A percentile compares a stretch with the other conserved stretches of the same genome.
Evolutionary conservation across 2,113 vertebrate genomes (phyloP).

Genomic region (Cariama cristata): DNA sequence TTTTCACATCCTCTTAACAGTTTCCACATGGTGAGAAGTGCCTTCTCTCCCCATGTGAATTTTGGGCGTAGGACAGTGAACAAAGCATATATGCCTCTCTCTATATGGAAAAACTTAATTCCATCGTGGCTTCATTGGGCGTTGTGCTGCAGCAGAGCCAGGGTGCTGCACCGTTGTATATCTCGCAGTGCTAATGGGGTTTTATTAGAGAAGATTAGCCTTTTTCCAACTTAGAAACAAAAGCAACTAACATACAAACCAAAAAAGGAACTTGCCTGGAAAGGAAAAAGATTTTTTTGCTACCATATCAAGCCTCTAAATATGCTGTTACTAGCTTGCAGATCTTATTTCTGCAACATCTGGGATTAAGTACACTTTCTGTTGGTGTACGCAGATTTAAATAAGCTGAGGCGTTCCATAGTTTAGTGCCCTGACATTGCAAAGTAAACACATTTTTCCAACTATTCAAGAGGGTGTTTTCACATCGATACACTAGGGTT

Average conservation of each 20-base stretch:
- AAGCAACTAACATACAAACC: background rate
- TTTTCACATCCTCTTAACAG: slow-evolving; percentile 52
- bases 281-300: background rate
- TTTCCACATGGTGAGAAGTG: slow-evolving; percentile 48
- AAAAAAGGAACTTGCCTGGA: background rate
- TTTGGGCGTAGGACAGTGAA: background rate
- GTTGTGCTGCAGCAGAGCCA: background rate
- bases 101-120: background rate
- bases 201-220: background rate
- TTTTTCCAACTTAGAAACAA: background rate
- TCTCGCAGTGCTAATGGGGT: background rate
- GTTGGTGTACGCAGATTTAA: background rate
- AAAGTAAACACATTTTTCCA: background rate
- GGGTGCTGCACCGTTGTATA: background rate
- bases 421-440: background rate
- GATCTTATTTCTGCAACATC: background rate
- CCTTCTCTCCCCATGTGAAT: background rate
- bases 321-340: background rate
- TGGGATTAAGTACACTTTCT: background rate
- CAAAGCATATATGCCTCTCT: background rate
- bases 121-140: background rate
- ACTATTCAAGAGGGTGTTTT: background rate
- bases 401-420: background rate
- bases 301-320: background rate
- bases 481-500: background rate